Percentiles rank a stretch among this genome's conserved stretches.
phyloP scores from a whole-genome alignment of 2,888 invertebrate species.

The Agrotis clavis region DNA sequence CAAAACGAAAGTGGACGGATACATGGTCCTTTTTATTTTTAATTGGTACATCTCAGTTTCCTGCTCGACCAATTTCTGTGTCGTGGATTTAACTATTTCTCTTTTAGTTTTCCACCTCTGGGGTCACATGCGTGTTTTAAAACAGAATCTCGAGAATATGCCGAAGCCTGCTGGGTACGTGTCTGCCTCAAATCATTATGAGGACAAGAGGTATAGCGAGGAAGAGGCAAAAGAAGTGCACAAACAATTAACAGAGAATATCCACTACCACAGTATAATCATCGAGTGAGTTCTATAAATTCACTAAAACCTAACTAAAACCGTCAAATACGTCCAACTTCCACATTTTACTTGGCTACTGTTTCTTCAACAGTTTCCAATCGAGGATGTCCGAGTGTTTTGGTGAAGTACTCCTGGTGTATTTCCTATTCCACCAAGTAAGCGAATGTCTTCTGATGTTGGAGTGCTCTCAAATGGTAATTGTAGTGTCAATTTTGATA shows the following conservation, averaged over 20 bases:
- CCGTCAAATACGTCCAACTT: background rate
- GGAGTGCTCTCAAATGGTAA: slow-evolving; percentile 57
- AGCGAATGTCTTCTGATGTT: slow-evolving; percentile 56
- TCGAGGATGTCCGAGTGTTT: slow-evolving; percentile 31
- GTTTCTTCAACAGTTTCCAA: slow-evolving; percentile 32
- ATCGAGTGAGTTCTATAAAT: slow-evolving; percentile 43
- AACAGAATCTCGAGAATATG: slow-evolving; percentile 33
- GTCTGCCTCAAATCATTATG: background rate
- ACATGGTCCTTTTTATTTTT: background rate
- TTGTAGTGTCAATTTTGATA: background rate
- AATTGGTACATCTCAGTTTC: slow-evolving; percentile 19
- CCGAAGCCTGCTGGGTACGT: slow-evolving; percentile 35
- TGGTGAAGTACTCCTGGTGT: slow-evolving; percentile 39
- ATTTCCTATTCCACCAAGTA: slow-evolving; percentile 52
- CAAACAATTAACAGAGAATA: slow-evolving; percentile 13
- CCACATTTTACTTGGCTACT: background rate
- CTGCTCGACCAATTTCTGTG: slow-evolving; percentile 23
- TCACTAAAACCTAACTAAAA: background rate
- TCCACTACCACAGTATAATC: slow-evolving; percentile 42
- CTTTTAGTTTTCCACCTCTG: slow-evolving; percentile 45
- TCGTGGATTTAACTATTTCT: slow-evolving; percentile 25
- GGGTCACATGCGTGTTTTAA: slow-evolving; percentile 44
- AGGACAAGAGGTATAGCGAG: slow-evolving; percentile 23
- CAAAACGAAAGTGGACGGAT: slow-evolving; percentile 20
- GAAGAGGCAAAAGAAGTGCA: slow-evolving; percentile 29